These are phyloP conservation scores for Smittia sp. DNA, from an alignment of 2,888 invertebrate species.

Conservation along the genomic window DNA sequence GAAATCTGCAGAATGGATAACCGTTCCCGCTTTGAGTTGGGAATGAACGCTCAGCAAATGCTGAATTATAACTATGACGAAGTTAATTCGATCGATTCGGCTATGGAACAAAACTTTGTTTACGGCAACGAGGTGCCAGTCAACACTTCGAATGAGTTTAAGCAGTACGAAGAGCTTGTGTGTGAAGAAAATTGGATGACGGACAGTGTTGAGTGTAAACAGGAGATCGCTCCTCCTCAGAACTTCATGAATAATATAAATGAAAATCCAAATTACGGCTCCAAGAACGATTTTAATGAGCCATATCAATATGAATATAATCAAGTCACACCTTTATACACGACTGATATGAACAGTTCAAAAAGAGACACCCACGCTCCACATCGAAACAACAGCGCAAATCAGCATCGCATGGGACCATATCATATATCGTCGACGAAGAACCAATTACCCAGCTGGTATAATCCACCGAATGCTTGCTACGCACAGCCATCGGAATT, in stretches of 20 bases:
- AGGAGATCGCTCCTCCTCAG: background rate
- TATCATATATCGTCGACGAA: constrained; percentile 35
- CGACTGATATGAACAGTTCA: background rate
- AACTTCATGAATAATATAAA: background rate
- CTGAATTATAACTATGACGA: background rate
- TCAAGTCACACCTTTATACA: background rate
- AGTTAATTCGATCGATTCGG: background rate
- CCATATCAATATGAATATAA: background rate
- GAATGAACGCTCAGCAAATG: constrained; percentile 6
- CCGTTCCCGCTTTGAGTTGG: constrained; percentile 9
- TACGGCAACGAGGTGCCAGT: too few relatives aligned
- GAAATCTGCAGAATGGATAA: constrained; percentile 36
- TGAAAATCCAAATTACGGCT: background rate
- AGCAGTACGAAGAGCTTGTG: background rate
- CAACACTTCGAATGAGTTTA: background rate
- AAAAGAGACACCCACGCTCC: background rate
- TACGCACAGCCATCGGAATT: background rate
- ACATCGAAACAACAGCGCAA: background rate
- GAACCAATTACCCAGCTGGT: constrained; percentile 35
- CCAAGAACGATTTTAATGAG: constrained; percentile 13
- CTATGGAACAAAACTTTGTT: background rate
- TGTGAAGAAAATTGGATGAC: constrained; percentile 19
- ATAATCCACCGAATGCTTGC: constrained; percentile 17
- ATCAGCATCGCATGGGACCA: constrained; percentile 3
- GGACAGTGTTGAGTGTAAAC: constrained; percentile 36